Conservation (phyloP, 2,113 vertebrate species). For the Heterocephalus glaber region DNA sequence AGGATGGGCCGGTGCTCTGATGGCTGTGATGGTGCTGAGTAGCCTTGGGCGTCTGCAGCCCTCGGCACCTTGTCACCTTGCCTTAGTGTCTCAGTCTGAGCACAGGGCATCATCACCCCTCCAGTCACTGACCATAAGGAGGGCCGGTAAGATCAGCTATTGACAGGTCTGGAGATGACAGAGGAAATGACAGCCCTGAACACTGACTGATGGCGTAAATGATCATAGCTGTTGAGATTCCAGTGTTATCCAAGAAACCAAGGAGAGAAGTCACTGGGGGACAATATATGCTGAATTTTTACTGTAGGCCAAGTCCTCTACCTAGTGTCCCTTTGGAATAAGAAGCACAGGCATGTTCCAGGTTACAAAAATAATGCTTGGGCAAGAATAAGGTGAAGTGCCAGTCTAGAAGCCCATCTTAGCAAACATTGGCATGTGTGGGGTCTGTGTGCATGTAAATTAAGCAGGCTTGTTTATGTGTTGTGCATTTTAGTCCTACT, state of each 20-base stretch:
- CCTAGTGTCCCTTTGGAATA: background rate
- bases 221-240: conserved; percentile 13
- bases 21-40: background rate
- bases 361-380: background rate
- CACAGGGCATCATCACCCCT: background rate
- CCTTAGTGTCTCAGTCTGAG: background rate
- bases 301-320: background rate
- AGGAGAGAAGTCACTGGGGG: background rate
- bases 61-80: background rate
- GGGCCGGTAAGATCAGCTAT: background rate
- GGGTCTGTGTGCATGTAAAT: background rate
- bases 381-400: background rate
- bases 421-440: background rate
- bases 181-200: background rate
- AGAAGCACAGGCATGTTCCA: conserved; percentile 27
- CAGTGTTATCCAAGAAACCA: conserved; percentile 5
- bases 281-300: background rate
- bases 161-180: background rate
- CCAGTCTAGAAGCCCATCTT: background rate
- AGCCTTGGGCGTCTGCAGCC: background rate
- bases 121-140: background rate
- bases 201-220: background rate
- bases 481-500: background rate
- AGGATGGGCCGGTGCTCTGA: background rate
- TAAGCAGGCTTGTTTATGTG: background rate